phyloP scores from a whole-genome alignment of 2,113 vertebrate genomes.

The Sander lucioperca region DNA sequence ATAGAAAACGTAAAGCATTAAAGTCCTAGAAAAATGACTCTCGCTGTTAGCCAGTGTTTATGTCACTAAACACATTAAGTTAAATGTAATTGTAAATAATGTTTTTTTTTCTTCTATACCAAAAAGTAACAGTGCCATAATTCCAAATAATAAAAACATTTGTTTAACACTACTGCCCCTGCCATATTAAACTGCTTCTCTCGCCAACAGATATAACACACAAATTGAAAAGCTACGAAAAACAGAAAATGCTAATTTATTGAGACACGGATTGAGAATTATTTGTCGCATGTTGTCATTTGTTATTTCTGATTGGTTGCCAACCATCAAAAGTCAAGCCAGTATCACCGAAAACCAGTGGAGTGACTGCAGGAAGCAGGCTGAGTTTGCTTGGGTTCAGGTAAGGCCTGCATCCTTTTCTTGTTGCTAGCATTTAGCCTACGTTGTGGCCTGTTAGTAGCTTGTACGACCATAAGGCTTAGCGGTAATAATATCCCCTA shows the following conservation, averaged over 20 bases:
- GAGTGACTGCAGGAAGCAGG: not conserved
- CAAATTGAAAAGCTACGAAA: not conserved
- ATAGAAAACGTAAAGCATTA: not conserved
- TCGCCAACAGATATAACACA: too few species aligned
- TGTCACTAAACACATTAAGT: too few species aligned
- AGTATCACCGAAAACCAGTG: not conserved
- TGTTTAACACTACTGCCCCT: not conserved
- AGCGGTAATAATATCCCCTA: not conserved
- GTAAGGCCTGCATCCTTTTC: not conserved
- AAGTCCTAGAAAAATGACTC: not conserved
- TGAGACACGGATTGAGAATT: too few species aligned
- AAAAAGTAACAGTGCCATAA: not conserved
- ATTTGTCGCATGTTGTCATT: too few species aligned
- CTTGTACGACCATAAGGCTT: not conserved
- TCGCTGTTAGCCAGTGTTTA: too few species aligned
- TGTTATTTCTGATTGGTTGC: not conserved
- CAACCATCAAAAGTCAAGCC: not conserved
- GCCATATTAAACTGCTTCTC: not conserved
- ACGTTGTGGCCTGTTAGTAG: not conserved
- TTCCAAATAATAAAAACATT: not conserved
- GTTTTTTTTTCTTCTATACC: not conserved
- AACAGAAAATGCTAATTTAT: too few species aligned
- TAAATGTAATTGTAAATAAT: not conserved
- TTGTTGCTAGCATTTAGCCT: not conserved
- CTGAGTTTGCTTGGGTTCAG: too few species aligned